Conservation (phyloP, 2,113 vertebrate species). For the Engystomops pustulosus region DNA sequence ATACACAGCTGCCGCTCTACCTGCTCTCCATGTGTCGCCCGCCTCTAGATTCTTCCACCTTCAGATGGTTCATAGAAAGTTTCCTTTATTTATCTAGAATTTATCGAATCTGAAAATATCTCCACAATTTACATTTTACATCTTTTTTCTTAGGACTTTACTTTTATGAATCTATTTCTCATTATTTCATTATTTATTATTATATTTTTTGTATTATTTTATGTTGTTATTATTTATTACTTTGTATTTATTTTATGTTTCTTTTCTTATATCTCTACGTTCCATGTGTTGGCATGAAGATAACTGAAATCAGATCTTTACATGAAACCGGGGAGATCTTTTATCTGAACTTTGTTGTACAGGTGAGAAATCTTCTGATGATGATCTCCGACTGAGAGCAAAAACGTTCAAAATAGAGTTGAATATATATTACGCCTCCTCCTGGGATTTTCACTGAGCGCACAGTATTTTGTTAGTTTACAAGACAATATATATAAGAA, state of each 20-base stretch:
- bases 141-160: too few relatives aligned
- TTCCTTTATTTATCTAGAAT: too few relatives aligned
- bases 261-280: background rate
- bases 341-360: background rate
- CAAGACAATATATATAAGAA: too few relatives aligned
- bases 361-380: background rate
- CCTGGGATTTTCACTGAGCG: too few relatives aligned
- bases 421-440: background rate
- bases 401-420: background rate
- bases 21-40: constrained; percentile 46
- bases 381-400: background rate
- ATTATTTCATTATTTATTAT: too few relatives aligned
- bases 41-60: constrained; percentile 59
- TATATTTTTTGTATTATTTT: too few relatives aligned
- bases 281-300: background rate
- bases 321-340: background rate
- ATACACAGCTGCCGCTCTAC: constrained; percentile 17
- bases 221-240: too few relatives aligned
- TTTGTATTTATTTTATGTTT: background rate
- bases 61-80: background rate
- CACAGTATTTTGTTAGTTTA: too few relatives aligned
- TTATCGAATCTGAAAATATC: background rate
- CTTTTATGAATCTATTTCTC: too few relatives aligned
- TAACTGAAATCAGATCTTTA: background rate
- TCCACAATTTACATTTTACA: too few relatives aligned